Conservation (phyloP, 2,113 vertebrate genomes). For the Lamprotornis superbus region DNA sequence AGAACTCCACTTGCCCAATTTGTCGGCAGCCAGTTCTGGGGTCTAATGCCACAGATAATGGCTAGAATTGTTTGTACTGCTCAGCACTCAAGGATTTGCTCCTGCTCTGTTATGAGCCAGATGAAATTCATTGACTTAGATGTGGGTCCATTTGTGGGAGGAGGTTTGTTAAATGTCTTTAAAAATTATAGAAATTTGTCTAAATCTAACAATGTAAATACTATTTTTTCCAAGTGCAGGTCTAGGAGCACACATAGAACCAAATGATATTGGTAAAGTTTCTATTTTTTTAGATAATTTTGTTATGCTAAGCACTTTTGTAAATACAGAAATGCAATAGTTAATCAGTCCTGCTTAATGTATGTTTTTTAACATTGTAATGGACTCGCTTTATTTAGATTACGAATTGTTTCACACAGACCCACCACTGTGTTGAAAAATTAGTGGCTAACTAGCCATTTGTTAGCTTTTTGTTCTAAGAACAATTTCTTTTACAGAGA, state of each 20-base stretch:
- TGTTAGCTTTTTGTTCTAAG: constrained; percentile 69
- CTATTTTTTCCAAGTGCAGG: constrained; percentile 67
- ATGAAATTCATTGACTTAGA: constrained; percentile 1
- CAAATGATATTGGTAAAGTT: constrained; percentile 71
- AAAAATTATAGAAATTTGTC: constrained; percentile 50
- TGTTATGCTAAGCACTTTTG: constrained; percentile 77
- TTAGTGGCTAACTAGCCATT: constrained; percentile 67
- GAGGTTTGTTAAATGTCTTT: constrained; percentile 68
- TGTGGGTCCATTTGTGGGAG: constrained; percentile 22
- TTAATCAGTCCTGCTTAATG: constrained; percentile 50
- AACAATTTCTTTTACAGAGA: constrained; percentile 64
- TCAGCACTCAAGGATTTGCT: constrained; percentile 10
- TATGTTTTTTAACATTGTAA: constrained; percentile 53
- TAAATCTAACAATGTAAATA: constrained; percentile 65
- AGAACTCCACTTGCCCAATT: constrained; percentile 95
- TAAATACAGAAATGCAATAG: constrained; percentile 70
- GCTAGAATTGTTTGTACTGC: constrained; percentile 1
- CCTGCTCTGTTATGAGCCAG: constrained; percentile 41
- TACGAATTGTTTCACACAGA: constrained; percentile 61
- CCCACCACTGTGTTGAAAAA: constrained; percentile 63
- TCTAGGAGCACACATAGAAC: constrained; percentile 71
- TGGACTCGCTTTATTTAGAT: constrained; percentile 60
- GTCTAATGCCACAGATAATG: constrained; percentile 33
- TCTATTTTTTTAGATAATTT: constrained; percentile 77
- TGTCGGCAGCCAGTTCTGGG: constrained; percentile 88